These are phyloP conservation scores for Meloidogyne hapla DNA, from an alignment of 1,140 invertebrate species.

Conservation along the genomic window DNA sequence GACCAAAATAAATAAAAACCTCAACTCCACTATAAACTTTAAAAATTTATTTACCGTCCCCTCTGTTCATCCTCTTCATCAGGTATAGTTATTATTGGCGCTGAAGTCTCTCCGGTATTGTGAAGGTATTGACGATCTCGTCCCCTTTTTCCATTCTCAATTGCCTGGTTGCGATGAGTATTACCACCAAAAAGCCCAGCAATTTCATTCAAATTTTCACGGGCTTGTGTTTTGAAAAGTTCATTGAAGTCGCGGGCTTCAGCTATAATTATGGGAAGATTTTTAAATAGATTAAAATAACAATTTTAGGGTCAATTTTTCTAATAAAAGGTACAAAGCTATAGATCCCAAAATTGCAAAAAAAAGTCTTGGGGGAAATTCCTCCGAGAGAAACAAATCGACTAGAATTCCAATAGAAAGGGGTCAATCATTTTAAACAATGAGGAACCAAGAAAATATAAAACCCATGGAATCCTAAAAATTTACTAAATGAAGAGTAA, in stretches of 20 bases:
- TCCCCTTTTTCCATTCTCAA: conserved; percentile 35
- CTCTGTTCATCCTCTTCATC: conserved; percentile 50
- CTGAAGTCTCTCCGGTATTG: neutral
- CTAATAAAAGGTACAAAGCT: too few relatives aligned
- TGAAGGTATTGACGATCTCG: neutral
- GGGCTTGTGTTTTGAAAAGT: conserved; percentile 51
- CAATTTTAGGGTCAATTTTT: too few relatives aligned
- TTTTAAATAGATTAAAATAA: too few relatives aligned
- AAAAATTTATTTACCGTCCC: neutral
- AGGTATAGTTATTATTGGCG: conserved; percentile 50
- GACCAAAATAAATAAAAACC: neutral
- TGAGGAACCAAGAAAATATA: too few relatives aligned
- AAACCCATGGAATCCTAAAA: too few relatives aligned
- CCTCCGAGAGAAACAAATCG: too few relatives aligned
- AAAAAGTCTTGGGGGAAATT: too few relatives aligned
- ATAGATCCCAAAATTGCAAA: too few relatives aligned
- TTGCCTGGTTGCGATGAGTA: conserved; percentile 17
- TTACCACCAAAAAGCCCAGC: conserved; percentile 30
- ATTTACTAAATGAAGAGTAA: too few relatives aligned
- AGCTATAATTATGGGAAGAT: conserved; percentile 48
- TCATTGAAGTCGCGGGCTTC: conserved; percentile 57
- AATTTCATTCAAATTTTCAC: conserved; percentile 34
- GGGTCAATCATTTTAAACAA: too few relatives aligned
- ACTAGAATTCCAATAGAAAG: too few relatives aligned
- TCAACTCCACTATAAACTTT: too few relatives aligned